These are phyloP conservation scores for Synchiropus splendidus DNA, from an alignment of 2,113 vertebrate genomes.

Conservation along the genomic window DNA sequence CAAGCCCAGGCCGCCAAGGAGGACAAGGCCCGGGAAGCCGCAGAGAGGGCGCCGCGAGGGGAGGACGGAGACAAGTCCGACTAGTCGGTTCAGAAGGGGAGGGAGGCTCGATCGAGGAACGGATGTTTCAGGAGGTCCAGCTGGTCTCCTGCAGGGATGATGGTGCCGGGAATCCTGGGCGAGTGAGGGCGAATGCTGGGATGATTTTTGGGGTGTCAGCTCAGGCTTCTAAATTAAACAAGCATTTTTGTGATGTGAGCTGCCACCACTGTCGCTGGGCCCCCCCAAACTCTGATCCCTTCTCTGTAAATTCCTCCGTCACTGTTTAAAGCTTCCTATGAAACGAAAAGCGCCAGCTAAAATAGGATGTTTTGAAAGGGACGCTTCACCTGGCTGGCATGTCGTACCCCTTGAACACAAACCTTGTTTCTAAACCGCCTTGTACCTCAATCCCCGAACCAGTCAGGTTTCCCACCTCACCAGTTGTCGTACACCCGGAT, in stretches of 20 bases:
- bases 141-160: constrained; percentile 31
- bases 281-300: not conserved
- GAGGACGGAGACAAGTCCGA: constrained; percentile 93
- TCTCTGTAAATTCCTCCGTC: not conserved
- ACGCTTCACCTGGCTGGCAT: constrained; percentile 8
- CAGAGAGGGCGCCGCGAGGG: constrained; percentile 75
- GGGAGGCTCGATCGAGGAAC: not conserved
- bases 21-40: constrained; percentile 83
- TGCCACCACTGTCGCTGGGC: constrained; percentile 22
- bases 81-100: constrained; percentile 52
- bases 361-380: constrained; percentile 16
- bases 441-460: constrained; percentile 29
- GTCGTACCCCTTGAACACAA: not conserved
- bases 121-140: too few relatives aligned
- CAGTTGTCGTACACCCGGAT: too few relatives aligned
- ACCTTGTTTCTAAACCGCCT: not conserved
- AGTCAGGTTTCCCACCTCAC: constrained; percentile 21
- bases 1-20: constrained; percentile 89
- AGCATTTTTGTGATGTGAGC: constrained; percentile 28
- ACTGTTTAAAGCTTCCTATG: not conserved
- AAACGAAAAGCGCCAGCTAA: not conserved
- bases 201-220: constrained; percentile 42
- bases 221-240: constrained; percentile 51
- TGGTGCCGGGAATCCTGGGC: constrained; percentile 28
- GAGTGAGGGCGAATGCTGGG: constrained; percentile 22